Conservation (phyloP, 2,797 vertebrate species). For the Danio jaintianensis region DNA sequence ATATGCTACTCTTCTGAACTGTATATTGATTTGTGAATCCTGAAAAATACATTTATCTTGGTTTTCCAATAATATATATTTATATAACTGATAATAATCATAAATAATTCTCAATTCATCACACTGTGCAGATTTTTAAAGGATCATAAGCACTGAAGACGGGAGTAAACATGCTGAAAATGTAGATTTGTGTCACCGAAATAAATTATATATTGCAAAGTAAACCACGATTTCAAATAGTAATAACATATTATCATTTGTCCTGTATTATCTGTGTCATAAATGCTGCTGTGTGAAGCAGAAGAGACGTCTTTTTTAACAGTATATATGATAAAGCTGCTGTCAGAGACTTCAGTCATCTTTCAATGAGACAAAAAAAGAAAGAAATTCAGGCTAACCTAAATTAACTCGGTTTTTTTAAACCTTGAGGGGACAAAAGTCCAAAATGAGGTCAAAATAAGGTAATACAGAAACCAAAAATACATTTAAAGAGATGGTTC, state of each 20-base stretch:
- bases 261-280: neutral
- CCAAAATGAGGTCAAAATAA: slow-evolving; percentile 18
- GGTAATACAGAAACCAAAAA: slow-evolving; percentile 2
- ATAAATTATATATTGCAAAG: neutral
- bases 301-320: neutral
- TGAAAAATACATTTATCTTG: neutral
- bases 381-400: slow-evolving; percentile 29
- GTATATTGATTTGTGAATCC: neutral
- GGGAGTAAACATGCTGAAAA: neutral
- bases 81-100: no score
- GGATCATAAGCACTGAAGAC: neutral
- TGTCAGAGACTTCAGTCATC: neutral
- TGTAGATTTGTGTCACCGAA: neutral
- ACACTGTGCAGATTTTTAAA: neutral
- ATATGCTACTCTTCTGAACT: neutral
- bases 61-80: neutral
- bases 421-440: slow-evolving; percentile 32
- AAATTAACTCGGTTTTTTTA: slow-evolving; percentile 27
- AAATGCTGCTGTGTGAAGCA: neutral
- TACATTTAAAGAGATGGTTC: slow-evolving; percentile 13
- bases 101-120: no score
- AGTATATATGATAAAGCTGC: neutral
- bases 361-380: neutral
- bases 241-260: neutral
- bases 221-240: neutral